Percentiles rank a stretch among this genome's conserved stretches.
These are phyloP conservation scores for Yponomeuta malinellus DNA, from an alignment of 2,888 invertebrate genomes.

Conservation along the genomic window DNA sequence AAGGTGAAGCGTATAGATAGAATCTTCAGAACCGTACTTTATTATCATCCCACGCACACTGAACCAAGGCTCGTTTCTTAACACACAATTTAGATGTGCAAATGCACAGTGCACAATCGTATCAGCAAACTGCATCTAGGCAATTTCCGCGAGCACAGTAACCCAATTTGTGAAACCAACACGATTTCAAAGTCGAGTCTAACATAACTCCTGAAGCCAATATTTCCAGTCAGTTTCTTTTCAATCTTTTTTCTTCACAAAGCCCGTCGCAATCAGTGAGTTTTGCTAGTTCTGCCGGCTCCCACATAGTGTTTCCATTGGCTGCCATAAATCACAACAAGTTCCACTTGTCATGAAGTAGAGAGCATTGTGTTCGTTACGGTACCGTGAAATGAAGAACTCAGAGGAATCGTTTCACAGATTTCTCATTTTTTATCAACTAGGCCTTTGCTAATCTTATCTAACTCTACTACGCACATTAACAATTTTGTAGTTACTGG, in stretches of 20 bases:
- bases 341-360: conserved; percentile 3
- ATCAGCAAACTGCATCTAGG: no score
- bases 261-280: conserved; percentile 1
- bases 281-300: background rate
- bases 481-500: background rate
- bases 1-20: no score
- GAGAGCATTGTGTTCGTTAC: conserved; percentile 5
- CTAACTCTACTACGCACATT: background rate
- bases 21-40: no score
- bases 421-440: background rate
- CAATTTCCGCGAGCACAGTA: no score
- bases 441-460: background rate
- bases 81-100: no score
- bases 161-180: background rate
- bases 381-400: background rate
- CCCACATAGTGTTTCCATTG: background rate
- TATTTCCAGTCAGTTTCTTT: conserved; percentile 1
- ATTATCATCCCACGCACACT: no score
- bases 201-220: background rate
- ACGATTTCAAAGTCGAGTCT: background rate
- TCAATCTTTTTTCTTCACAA: background rate
- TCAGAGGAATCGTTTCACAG: background rate
- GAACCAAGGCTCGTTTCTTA: no score
- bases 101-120: no score
- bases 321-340: conserved; percentile 9